phyloP scores from a whole-genome alignment of 2,888 invertebrate species.

The Drosophila tripunctata region DNA sequence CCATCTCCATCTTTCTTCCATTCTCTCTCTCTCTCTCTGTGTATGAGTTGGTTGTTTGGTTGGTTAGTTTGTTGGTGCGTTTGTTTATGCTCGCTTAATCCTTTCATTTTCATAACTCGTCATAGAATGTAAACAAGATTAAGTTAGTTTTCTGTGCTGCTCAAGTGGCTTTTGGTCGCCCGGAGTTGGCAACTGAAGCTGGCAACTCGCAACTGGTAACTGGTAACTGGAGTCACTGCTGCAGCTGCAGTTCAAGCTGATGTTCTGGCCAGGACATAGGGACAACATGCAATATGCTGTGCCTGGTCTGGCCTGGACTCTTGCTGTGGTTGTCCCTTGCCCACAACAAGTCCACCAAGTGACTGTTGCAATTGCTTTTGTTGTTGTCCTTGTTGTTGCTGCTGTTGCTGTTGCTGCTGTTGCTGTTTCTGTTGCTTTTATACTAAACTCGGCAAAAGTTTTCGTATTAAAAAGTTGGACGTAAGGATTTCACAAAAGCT shows the following conservation, averaged over 20 bases:
- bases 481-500: conserved; percentile 79
- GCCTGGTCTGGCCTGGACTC: background rate
- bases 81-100: conserved; percentile 77
- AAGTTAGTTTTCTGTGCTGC: conserved; percentile 77
- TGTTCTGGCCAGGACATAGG: conserved; percentile 33
- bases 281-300: conserved; percentile 59
- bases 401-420: conserved; percentile 35
- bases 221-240: conserved; percentile 1
- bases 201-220: background rate
- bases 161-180: conserved; percentile 74
- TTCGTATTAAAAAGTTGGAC: conserved; percentile 80
- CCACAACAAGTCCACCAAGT: conserved; percentile 79
- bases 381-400: conserved; percentile 45
- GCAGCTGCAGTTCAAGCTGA: conserved; percentile 9
- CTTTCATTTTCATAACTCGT: conserved; percentile 81
- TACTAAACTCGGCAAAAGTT: conserved; percentile 72
- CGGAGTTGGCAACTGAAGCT: conserved; percentile 21
- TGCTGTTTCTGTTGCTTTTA: conserved; percentile 57
- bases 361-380: conserved; percentile 78
- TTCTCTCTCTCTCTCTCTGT: no score
- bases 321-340: conserved; percentile 56
- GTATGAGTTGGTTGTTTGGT: conserved; percentile 28
- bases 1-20: no score
- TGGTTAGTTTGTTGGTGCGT: conserved; percentile 53
- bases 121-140: conserved; percentile 81